Percentiles rank a stretch among this genome's conserved stretches.
phyloP scores from a whole-genome alignment of 2,888 invertebrate species.

The Caenorhabditis zanzibari region DNA sequence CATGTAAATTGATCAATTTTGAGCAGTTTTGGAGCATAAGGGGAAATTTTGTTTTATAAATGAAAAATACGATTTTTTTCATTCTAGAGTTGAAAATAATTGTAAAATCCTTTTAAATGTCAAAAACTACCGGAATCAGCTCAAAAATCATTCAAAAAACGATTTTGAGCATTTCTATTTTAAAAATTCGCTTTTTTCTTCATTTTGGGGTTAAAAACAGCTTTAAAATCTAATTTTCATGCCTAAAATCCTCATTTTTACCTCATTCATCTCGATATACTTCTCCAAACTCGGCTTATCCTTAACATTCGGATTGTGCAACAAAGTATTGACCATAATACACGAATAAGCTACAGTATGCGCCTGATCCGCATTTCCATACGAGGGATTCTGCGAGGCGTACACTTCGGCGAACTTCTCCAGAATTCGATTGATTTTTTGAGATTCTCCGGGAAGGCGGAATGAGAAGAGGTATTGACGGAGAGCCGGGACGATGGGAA shows the following conservation, averaged over 20 bases:
- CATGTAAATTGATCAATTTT: neutral
- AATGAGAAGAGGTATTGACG: slow-evolving; percentile 67
- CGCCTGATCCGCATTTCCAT: slow-evolving; percentile 68
- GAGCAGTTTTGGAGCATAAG: no score
- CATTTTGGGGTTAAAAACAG: no score
- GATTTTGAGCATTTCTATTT: no score
- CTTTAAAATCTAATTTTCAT: no score
- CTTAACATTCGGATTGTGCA: slow-evolving; percentile 76
- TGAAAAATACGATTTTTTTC: no score
- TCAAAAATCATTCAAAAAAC: no score
- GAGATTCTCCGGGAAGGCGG: slow-evolving; percentile 75
- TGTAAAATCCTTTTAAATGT: no score
- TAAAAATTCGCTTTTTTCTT: no score
- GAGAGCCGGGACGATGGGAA: slow-evolving; percentile 73
- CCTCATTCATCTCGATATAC: slow-evolving; percentile 69
- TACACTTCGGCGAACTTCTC: slow-evolving; percentile 75
- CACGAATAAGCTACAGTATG: slow-evolving; percentile 74
- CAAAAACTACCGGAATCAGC: no score
- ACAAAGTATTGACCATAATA: slow-evolving; percentile 76
- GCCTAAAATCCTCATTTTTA: neutral
- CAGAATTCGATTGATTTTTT: slow-evolving; percentile 75
- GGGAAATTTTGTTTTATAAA: no score
- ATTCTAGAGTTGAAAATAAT: no score
- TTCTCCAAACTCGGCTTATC: slow-evolving; percentile 71
- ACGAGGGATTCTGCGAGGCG: slow-evolving; percentile 62